Conservation (phyloP, 2,888 invertebrate genomes). For the Drosophila stalkeri region DNA sequence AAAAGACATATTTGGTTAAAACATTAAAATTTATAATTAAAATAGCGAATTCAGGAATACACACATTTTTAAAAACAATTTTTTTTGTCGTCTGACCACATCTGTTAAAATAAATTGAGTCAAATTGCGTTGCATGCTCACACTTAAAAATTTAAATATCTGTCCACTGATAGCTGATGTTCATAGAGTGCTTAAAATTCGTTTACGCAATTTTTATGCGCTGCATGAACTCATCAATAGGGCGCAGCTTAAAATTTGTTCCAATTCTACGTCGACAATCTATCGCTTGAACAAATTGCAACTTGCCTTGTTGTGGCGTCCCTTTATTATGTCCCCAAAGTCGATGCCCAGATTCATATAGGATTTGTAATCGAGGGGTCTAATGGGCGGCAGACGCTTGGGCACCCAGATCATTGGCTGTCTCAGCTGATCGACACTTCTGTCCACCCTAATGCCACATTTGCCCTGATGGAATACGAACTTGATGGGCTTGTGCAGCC, state of each 20-base stretch:
- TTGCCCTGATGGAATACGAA: constrained; percentile 57
- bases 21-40: constrained; percentile 2
- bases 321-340: constrained; percentile 1
- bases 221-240: constrained; percentile 23
- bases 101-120: background rate
- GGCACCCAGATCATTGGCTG: constrained; percentile 30
- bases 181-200: constrained; percentile 33
- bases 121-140: background rate
- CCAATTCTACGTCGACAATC: background rate
- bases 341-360: constrained; percentile 45
- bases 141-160: background rate
- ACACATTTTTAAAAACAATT: background rate
- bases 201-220: constrained; percentile 8
- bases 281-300: constrained; percentile 43
- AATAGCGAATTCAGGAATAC: background rate
- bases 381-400: constrained; percentile 11
- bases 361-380: constrained; percentile 32
- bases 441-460: constrained; percentile 47
- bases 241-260: background rate
- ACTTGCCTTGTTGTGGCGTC: constrained; percentile 11
- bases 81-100: background rate
- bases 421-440: constrained; percentile 23
- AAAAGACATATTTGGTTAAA: background rate
- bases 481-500: constrained; percentile 54
- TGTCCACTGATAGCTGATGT: constrained; percentile 4